Evolutionary conservation across 1,140 invertebrate genomes (phyloP).

Genomic region (Harpegnathos saltator): DNA sequence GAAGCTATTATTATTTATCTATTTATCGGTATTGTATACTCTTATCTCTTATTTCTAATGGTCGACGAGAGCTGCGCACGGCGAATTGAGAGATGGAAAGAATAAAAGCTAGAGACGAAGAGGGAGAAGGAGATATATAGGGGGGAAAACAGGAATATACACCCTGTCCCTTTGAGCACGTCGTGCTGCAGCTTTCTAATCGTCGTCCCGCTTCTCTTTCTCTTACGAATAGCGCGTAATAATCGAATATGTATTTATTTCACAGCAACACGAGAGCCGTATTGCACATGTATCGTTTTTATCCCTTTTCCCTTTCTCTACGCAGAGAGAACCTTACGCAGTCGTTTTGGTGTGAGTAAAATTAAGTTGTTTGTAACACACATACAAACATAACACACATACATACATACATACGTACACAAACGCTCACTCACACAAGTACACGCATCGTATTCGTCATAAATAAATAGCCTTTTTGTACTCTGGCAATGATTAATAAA

Average conservation of each 20-base stretch:
- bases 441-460: conserved; percentile 76
- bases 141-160: neutral
- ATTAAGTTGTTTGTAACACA: conserved; percentile 77
- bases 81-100: neutral
- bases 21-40: conserved; percentile 60
- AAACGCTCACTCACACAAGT: no score
- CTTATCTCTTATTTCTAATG: conserved; percentile 30
- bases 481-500: conserved; percentile 83
- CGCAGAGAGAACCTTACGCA: conserved; percentile 22
- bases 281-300: conserved; percentile 30
- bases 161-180: neutral
- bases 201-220: conserved; percentile 43
- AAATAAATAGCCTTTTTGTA: conserved; percentile 82
- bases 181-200: neutral
- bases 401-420: no score
- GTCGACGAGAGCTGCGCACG: conserved; percentile 15
- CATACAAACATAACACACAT: no score
- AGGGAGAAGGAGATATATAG: no score
- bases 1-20: conserved; percentile 56
- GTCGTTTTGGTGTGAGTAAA: conserved; percentile 80
- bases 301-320: conserved; percentile 18
- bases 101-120: no score
- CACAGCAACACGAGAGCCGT: conserved; percentile 39
- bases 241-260: conserved; percentile 62
- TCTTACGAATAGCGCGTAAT: conserved; percentile 44